Percentiles rank a stretch among this genome's conserved stretches.
phyloP scores from a whole-genome alignment of 2,797 vertebrate genomes.

The Rhabdomys pumilio region DNA sequence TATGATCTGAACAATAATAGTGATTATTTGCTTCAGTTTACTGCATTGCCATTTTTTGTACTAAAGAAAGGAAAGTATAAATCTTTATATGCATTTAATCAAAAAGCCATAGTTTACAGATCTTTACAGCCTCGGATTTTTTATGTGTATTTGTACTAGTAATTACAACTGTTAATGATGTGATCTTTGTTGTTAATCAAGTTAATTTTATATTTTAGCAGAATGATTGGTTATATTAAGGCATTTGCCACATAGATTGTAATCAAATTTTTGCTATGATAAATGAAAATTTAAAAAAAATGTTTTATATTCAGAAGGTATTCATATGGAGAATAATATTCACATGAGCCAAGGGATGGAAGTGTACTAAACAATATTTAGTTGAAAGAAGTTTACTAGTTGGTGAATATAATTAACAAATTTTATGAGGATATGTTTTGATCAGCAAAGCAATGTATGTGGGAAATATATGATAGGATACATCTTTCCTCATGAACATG shows the following conservation, averaged over 20 bases:
- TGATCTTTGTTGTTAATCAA: not conserved
- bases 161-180: not conserved
- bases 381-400: not conserved
- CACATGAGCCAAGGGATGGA: not conserved
- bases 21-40: constrained; percentile 66
- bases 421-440: not conserved
- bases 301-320: not conserved
- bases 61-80: not conserved
- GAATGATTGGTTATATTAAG: not conserved
- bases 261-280: not conserved
- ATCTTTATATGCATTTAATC: not conserved
- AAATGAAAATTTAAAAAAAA: not conserved
- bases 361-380: not conserved
- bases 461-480: not conserved
- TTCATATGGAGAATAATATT: not conserved
- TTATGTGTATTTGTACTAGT: not conserved
- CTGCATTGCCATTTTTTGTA: constrained; percentile 42
- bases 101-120: not conserved
- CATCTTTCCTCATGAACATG: not conserved
- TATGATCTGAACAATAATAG: not conserved
- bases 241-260: not conserved
- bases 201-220: not conserved
- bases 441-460: not conserved
- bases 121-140: not conserved
- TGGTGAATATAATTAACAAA: not conserved